Evolutionary conservation across 2,888 invertebrate genomes (phyloP), one percentile per base, ranked within the genome.

Genomic region (Torymus tubicola): DNA sequence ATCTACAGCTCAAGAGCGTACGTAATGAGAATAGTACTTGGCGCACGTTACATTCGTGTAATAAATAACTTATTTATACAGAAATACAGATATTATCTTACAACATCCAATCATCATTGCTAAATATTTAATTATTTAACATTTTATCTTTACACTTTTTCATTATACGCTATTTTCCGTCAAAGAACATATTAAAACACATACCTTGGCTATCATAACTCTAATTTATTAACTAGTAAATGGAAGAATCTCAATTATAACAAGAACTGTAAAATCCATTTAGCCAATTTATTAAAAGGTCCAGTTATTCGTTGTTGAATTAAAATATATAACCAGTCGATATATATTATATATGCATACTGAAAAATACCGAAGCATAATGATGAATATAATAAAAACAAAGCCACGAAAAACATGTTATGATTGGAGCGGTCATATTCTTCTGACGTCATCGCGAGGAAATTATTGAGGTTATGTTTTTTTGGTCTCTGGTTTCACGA

Each of bases 1-100:
- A 63, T 55, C 16, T 63, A 69, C 55, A 42, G 42, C 18, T 69
- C 69, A 63, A 76, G 69, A 76, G 76, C 76, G 63, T 61, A 61
- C 57, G 53, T 11, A 61, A 55, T 55, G 24, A 63, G 31, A 8
- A 16, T 72, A 55, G 31, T 3, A 63, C 53, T 16, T 3, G 58
- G 42, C 5, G 57, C 50, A 50, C 8, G 18, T 58, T 70, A 13
- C 14, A 50, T 18, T 10, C 18, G 42, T 58, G 42, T 50, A 60
- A 42, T n/a, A 42, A 50, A 42, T 42, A 42, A 42, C 42, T 42
- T 69, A 53, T 57, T 3, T 18, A 16, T 16, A 16, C 52, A 42
- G 5, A 50, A 68, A 53, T 42, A 42, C 42, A 8, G 8, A 42
- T 8, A 42, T 42, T 42, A 42, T 42, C 42, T 42, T 8, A 42